Base-by-base conservation (phyloP, 2,888 invertebrate species). In the Cordylochernes scorpioides region DNA sequence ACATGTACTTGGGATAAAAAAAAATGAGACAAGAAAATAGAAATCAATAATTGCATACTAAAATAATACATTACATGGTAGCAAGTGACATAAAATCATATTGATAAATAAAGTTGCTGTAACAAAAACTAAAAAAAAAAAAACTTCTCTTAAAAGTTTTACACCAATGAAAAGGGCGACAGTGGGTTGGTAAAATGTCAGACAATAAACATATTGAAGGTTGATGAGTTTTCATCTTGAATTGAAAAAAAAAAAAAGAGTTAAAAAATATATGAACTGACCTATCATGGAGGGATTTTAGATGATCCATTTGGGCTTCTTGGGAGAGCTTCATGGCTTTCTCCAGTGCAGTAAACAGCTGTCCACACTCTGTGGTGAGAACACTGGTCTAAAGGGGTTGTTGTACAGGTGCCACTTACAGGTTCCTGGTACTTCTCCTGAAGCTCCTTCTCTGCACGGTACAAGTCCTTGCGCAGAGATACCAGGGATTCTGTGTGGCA, bases 341-440 rank as follows among this genome's bases (percentile, higher is more conserved):
- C 44, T 82, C 82, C 1, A 75, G 64, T 17, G 46, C 39, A 27
- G 35, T 40, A 39, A 44, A 50, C n/a, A 52, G 33, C 53, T 53
- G 33, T n/a, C 24, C n/a, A n/a, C n/a, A 7, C 28, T 29, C 8
- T 18, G 9, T 9, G 13, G 19, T 25, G 19, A 13, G 15, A 10
- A 30, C 13, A 4, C 5, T 13, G 3, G 12, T 14, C 9, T 9
- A n/a, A 9, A 19, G 12, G 15, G 9, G n/a, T 22, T 9, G n/a
- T 29, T 26, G 7, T 10, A 14, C n/a, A 26, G 7, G 14, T 15
- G 7, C 9, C 13, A 44, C 54, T 49, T 36, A 61, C 55, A 26
- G 64, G 60, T 44, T 78, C 75, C 51, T 77, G 73, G 53, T 77
- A 80, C 47, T 75, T 72, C 49, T 77, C 69, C 27, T 72, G 65